Evolutionary conservation across 2,797 vertebrate genomes (phyloP).

Genomic region (Gymnodraco acuticeps): DNA sequence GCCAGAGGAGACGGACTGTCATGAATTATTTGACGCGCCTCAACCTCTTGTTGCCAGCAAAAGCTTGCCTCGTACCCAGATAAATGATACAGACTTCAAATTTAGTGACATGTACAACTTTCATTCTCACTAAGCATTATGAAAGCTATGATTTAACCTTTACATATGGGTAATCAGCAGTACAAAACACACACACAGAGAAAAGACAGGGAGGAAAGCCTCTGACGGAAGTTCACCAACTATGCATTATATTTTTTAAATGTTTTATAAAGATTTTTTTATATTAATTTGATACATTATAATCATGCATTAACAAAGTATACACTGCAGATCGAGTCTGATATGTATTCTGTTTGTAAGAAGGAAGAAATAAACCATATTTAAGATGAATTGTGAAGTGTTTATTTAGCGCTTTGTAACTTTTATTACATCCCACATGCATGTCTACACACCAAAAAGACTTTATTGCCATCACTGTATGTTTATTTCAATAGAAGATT

Average conservation of each 20-base stretch:
- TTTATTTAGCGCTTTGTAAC: not conserved
- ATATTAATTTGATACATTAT: not conserved
- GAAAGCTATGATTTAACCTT: not conserved
- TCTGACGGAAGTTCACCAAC: not conserved
- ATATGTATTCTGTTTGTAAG: not conserved
- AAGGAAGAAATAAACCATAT: not conserved
- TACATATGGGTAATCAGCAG: not conserved
- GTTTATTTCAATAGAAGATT: not conserved
- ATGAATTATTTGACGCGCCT: slow-evolving; percentile 57
- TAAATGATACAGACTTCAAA: slow-evolving; percentile 66
- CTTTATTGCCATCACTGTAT: not conserved
- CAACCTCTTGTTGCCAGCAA: slow-evolving; percentile 61
- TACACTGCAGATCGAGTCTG: not conserved
- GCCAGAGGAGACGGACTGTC: slow-evolving; percentile 84
- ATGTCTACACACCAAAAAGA: not conserved
- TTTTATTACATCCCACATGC: not conserved
- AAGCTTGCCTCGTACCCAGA: slow-evolving; percentile 69
- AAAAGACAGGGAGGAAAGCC: not conserved
- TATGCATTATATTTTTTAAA: slow-evolving; percentile 10
- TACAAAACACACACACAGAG: not conserved
- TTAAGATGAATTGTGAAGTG: not conserved
- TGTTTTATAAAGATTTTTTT: not conserved
- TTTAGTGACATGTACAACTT: slow-evolving; percentile 77
- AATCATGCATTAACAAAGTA: slow-evolving; percentile 2
- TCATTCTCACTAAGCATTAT: slow-evolving; percentile 63